Evolutionary conservation across 2,888 invertebrate genomes (phyloP).

Genomic region (Clanis bilineata): DNA sequence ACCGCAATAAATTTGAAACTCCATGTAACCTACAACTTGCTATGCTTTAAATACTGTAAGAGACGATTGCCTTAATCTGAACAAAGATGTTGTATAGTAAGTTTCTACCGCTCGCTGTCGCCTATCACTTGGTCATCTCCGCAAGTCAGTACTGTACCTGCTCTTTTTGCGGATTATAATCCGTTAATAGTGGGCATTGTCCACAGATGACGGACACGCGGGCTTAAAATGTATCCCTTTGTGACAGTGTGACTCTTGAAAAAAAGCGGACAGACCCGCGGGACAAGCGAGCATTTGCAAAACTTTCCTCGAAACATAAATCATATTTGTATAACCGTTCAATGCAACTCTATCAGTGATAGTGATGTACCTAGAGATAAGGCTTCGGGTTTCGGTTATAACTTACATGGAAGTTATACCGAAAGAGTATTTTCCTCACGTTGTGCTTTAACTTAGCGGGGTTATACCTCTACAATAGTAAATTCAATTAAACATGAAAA

Average conservation of each 20-base stretch:
- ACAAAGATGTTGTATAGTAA: background rate
- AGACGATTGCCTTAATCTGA: too few relatives aligned
- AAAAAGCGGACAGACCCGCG: constrained; percentile 24
- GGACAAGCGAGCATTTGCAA: constrained; percentile 45
- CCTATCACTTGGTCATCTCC: constrained; percentile 34
- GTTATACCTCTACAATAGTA: too few relatives aligned
- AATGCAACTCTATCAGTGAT: constrained; percentile 45
- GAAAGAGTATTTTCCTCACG: too few relatives aligned
- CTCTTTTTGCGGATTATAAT: constrained; percentile 77
- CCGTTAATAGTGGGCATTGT: constrained; percentile 81
- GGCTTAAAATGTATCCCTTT: constrained; percentile 52
- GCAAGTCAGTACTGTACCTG: constrained; percentile 58
- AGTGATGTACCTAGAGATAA: constrained; percentile 1
- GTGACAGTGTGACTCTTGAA: constrained; percentile 45
- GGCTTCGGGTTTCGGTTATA: background rate
- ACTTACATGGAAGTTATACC: background rate
- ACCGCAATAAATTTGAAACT: too few relatives aligned
- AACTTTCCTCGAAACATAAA: constrained; percentile 62
- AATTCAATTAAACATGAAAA: too few relatives aligned
- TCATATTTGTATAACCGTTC: constrained; percentile 63
- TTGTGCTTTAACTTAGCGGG: too few relatives aligned
- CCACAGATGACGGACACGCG: constrained; percentile 64
- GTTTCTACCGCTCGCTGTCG: constrained; percentile 14
- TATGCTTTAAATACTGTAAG: too few relatives aligned
- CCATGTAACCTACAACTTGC: too few relatives aligned